Evolutionary conservation across 2,113 vertebrate genomes (phyloP).

Genomic region (Myxocyprinus asiaticus): DNA sequence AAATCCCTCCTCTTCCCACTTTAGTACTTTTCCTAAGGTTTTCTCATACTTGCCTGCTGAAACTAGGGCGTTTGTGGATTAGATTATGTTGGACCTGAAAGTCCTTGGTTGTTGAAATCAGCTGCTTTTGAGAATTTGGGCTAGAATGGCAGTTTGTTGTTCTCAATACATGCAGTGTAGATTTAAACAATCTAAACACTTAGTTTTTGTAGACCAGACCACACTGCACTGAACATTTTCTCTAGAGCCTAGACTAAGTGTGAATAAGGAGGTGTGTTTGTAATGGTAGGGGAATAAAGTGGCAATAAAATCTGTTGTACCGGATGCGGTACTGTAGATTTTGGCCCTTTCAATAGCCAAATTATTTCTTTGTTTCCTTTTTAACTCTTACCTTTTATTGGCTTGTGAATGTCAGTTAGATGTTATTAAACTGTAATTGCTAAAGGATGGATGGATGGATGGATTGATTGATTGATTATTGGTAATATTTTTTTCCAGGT

Average conservation of each 20-base stretch:
- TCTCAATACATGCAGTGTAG: neutral
- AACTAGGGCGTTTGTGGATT: too few species aligned
- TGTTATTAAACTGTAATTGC: neutral
- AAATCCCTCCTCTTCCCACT: conserved; percentile 31
- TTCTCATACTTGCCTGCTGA: conserved; percentile 29
- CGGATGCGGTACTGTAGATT: conserved; percentile 44
- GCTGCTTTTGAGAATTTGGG: neutral
- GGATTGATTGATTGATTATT: too few species aligned
- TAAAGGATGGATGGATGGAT: too few species aligned
- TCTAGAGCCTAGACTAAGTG: neutral
- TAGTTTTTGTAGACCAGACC: neutral
- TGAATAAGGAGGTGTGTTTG: conserved; percentile 20
- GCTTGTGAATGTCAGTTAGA: conserved; percentile 10
- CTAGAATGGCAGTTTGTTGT: neutral
- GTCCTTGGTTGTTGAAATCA: conserved; percentile 36
- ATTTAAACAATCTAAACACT: neutral
- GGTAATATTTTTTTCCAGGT: conserved; percentile 56
- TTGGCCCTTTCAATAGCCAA: conserved; percentile 33
- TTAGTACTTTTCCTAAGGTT: conserved; percentile 61
- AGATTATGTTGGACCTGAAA: conserved; percentile 56
- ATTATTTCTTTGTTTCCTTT: conserved; percentile 15
- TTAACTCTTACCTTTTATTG: conserved; percentile 49
- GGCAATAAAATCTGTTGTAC: conserved; percentile 60
- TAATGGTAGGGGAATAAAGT: conserved; percentile 47
- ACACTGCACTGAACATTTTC: neutral